Conservation (phyloP, 2,888 invertebrate species). For the Ferdinandea cuprea region DNA sequence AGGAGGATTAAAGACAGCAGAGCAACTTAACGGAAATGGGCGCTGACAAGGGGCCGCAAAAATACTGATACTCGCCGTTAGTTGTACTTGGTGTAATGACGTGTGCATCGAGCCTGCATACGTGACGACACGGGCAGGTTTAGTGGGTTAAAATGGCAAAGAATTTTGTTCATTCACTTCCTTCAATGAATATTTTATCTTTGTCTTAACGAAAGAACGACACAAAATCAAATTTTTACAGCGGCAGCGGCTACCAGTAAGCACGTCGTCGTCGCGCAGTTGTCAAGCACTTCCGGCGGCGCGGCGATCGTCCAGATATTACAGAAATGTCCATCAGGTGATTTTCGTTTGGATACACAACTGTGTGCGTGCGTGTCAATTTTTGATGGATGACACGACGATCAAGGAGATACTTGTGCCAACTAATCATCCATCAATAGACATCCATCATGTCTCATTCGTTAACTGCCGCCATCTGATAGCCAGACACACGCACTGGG, state of each 20-base stretch:
- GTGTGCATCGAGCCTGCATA: constrained; percentile 9
- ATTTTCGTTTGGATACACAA: constrained; percentile 6
- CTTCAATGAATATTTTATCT: constrained; percentile 10
- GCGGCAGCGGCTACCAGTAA: not conserved
- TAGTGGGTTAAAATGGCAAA: constrained; percentile 4
- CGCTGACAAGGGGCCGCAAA: constrained; percentile 10
- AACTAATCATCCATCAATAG: constrained; percentile 18
- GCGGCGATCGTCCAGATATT: constrained; percentile 55
- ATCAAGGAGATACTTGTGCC: not conserved
- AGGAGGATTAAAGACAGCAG: constrained; percentile 50
- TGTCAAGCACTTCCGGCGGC: constrained; percentile 59
- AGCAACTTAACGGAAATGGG: constrained; percentile 56
- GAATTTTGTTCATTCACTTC: not conserved
- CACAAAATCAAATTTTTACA: constrained; percentile 13
- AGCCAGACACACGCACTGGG: constrained; percentile 21
- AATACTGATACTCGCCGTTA: constrained; percentile 18
- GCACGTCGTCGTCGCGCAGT: constrained; percentile 15
- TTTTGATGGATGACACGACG: constrained; percentile 43
- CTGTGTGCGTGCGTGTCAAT: constrained; percentile 37
- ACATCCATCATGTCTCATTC: constrained; percentile 43
- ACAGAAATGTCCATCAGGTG: constrained; percentile 47
- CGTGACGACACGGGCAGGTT: not conserved
- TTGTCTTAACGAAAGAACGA: constrained; percentile 1
- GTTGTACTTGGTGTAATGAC: not conserved
- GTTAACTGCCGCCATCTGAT: constrained; percentile 21